A percentile compares a stretch with the other conserved stretches of the same genome.
Conservation (phyloP, 2,888 invertebrate species). For the Adineta ricciae region DNA sequence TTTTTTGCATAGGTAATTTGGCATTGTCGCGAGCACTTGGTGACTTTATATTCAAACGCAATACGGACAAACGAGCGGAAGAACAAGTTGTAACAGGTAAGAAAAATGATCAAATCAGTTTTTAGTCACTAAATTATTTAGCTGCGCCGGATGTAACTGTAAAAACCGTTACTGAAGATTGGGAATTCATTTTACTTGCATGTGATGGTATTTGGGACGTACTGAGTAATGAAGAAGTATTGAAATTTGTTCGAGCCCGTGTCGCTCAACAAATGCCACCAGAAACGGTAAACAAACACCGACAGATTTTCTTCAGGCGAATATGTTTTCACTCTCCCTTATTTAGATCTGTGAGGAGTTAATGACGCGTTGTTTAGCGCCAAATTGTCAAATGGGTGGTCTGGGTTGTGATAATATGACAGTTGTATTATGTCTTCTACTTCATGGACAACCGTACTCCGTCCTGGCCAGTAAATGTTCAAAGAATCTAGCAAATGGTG, state of each 20-base stretch:
- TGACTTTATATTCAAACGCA: conserved; percentile 89
- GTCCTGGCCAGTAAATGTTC: conserved; percentile 46
- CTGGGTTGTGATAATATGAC: conserved; percentile 99
- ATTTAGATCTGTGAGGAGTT: conserved; percentile 77
- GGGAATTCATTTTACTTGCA: conserved; percentile 89
- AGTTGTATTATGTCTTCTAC: conserved; percentile 72
- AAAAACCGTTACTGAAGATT: conserved; percentile 69
- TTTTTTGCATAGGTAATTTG: conserved; percentile 56
- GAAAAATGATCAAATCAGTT: background rate
- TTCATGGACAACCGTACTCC: conserved; percentile 53
- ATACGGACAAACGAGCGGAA: conserved; percentile 69
- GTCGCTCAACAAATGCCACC: conserved; percentile 74
- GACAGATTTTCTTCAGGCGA: too few relatives aligned
- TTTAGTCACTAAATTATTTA: background rate
- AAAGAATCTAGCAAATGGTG: background rate
- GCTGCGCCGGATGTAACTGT: conserved; percentile 84
- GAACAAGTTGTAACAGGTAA: conserved; percentile 80
- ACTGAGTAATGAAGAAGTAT: conserved; percentile 81
- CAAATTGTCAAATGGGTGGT: conserved; percentile 90
- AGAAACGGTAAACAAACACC: conserved; percentile 57
- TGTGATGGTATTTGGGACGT: conserved; percentile 99
- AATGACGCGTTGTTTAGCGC: conserved; percentile 83
- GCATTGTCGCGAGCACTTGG: conserved; percentile 89
- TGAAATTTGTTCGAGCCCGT: conserved; percentile 73
- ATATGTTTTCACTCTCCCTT: background rate